Evolutionary conservation across 2,888 invertebrate genomes (phyloP).

Genomic region (Pteria penguin): DNA sequence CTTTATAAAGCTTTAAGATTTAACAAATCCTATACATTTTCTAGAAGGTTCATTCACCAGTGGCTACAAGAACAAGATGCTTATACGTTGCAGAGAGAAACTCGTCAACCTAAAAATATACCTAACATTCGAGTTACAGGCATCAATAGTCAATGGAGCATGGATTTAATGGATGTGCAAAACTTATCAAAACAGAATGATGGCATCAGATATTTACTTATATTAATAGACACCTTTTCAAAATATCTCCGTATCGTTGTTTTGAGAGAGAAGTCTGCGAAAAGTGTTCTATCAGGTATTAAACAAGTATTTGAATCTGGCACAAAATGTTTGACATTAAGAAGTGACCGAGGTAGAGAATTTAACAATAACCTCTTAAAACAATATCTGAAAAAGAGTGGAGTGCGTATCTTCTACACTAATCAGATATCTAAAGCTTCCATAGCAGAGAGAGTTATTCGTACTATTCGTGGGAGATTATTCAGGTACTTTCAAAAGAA

Average conservation of each 20-base stretch:
- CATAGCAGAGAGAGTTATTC: constrained; percentile 22
- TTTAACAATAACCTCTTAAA: constrained; percentile 30
- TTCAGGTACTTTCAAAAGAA: constrained; percentile 20
- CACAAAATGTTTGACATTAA: background rate
- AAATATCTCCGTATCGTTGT: constrained; percentile 34
- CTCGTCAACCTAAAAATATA: background rate
- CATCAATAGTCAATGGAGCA: constrained; percentile 33
- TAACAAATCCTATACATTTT: constrained; percentile 20
- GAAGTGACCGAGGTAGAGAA: constrained; percentile 38
- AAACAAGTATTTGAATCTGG: constrained; percentile 1
- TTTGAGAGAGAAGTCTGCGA: constrained; percentile 33
- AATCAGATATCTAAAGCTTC: constrained; percentile 22
- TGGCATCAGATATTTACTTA: constrained; percentile 31
- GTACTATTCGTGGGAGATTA: constrained; percentile 15
- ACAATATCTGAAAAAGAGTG: background rate
- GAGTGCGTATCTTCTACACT: constrained; percentile 3
- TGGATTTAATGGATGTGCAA: constrained; percentile 43
- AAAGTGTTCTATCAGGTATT: constrained; percentile 27
- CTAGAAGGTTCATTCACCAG: constrained; percentile 27
- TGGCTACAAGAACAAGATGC: constrained; percentile 39
- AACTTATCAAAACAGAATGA: constrained; percentile 42
- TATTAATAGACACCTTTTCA: constrained; percentile 43
- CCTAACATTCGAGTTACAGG: constrained; percentile 28
- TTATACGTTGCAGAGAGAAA: constrained; percentile 39
- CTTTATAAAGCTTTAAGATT: constrained; percentile 34